Evolutionary conservation across 1,140 invertebrate genomes (phyloP), one percentile per base, ranked within the genome.

Genomic region (Propsilocerus akamusi): DNA sequence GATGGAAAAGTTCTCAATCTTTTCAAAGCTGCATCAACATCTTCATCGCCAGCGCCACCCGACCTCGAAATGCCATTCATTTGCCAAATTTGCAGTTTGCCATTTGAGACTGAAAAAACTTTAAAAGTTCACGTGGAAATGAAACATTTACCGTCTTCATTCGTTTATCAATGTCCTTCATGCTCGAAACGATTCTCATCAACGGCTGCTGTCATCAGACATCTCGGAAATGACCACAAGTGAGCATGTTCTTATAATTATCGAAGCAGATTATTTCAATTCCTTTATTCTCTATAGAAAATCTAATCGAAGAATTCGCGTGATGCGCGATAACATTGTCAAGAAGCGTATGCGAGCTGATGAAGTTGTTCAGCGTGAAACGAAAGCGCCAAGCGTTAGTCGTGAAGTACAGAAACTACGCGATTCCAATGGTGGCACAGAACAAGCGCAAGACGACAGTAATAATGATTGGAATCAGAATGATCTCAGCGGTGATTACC

Each of bases 51-150:
- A 20, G 34, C 11, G 3, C 10, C 28, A 12, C 2, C 11, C 14
- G 28, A 30, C 10, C 11, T 10, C 11, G 14, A 30, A 12, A 30
- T 10, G 10, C 28, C 11, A 7, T 30, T 30, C 14, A 7, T 41
- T 17, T 41, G 34, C 17, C 12, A 41, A 20, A 8, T 41, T 14
- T 41, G 34, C 17, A 17, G 75, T 51, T 64, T 72, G 26, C 74
- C 71, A 54, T 83, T 83, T 66, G 70, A 77, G 22, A 81, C 79
- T 0, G 71, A 73, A 51, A 83, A 83, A 64, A 81, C 78, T 2
- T 62, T 83, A 34, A 72, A 72, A 48, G 70, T 76, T 59, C 79
- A 83, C 56, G 74, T 79, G 53, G 81, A 80, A 59, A 74, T 73
- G 53, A 70, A 80, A 60, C 79, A 83, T 58, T 70, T 76, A 37